Conservation (phyloP, 1,140 invertebrate species). For the Phthorimaea operculella region DNA sequence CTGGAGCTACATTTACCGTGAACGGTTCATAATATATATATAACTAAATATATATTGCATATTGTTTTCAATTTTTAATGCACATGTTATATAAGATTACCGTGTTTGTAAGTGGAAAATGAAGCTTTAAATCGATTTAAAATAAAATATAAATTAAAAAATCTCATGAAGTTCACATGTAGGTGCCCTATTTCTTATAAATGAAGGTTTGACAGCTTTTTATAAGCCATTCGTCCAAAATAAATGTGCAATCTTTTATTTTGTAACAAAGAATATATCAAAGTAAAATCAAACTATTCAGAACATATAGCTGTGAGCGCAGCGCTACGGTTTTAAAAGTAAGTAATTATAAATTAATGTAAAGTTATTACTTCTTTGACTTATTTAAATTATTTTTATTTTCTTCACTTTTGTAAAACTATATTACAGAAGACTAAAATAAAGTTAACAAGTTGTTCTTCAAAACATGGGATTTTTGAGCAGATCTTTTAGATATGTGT, state of each 20-base stretch:
- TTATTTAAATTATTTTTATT: background rate
- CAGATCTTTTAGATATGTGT: too few relatives aligned
- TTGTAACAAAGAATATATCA: too few relatives aligned
- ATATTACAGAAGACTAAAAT: too few relatives aligned
- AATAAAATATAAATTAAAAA: slow-evolving; percentile 40
- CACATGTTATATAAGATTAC: slow-evolving; percentile 30
- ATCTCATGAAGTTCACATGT: background rate
- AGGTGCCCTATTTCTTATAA: background rate
- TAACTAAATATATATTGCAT: background rate
- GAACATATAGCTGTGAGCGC: too few relatives aligned
- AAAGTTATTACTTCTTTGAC: background rate
- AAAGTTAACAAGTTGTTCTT: too few relatives aligned
- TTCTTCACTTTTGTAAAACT: too few relatives aligned
- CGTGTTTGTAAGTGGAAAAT: slow-evolving; percentile 47
- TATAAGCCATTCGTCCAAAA: background rate
- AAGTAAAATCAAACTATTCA: too few relatives aligned
- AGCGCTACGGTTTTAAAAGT: too few relatives aligned
- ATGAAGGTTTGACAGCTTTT: background rate
- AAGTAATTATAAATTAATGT: background rate
- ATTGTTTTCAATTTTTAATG: slow-evolving; percentile 3
- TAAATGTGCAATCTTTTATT: background rate
- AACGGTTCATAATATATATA: background rate
- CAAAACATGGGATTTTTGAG: too few relatives aligned
- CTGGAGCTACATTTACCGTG: too few relatives aligned
- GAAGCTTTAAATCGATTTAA: slow-evolving; percentile 62